Evolutionary conservation across 1,140 invertebrate species (phyloP).

Genomic region (Caenorhabditis inopinata): DNA sequence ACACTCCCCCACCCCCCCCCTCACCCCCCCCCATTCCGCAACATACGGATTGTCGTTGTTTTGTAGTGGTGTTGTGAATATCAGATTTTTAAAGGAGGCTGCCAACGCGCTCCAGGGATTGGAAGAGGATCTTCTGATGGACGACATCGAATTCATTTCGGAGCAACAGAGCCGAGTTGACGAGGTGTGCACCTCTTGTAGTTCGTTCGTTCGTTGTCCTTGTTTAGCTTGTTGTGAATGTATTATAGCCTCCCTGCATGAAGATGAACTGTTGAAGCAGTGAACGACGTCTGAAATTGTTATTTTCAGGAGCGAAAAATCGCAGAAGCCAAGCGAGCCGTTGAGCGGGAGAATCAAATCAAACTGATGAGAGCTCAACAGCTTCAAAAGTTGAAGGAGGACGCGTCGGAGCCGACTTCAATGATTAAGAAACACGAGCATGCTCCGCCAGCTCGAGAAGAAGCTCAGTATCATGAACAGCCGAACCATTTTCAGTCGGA

Average conservation of each 20-base stretch:
- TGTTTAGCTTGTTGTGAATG: too few species aligned
- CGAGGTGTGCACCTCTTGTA: neutral
- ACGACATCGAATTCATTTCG: neutral
- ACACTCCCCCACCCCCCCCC: too few species aligned
- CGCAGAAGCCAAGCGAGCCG: neutral
- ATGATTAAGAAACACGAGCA: too few species aligned
- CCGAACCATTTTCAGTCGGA: too few species aligned
- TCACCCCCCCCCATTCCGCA: too few species aligned
- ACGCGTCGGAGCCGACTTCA: neutral
- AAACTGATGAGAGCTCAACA: neutral
- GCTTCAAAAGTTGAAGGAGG: neutral
- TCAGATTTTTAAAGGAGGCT: neutral
- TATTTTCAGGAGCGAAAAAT: slow-evolving; percentile 8
- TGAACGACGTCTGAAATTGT: neutral
- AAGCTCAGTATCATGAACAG: too few species aligned
- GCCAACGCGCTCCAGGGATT: neutral
- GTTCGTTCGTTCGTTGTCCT: too few species aligned
- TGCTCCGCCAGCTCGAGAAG: too few species aligned
- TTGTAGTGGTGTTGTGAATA: neutral
- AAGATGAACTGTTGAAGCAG: too few species aligned
- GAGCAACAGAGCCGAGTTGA: neutral
- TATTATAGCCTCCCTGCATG: too few species aligned
- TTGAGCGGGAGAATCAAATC: neutral
- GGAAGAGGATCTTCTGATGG: slow-evolving; percentile 16
- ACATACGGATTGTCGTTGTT: too few species aligned